These are phyloP conservation scores for Drosophila kuntzei DNA, from an alignment of 2,888 invertebrate species.

Conservation along the genomic window DNA sequence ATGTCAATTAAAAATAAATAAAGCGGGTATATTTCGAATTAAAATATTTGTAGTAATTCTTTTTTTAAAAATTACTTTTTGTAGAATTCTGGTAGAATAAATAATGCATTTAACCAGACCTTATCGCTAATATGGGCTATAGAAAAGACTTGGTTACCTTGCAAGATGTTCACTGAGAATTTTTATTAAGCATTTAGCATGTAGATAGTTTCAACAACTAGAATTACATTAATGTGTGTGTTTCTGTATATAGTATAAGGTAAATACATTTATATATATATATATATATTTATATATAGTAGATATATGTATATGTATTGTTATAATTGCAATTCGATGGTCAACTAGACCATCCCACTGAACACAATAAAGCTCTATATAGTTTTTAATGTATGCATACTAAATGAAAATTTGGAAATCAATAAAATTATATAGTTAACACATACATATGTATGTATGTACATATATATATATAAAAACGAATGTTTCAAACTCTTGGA, in stretches of 20 bases:
- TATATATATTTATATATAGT: constrained; percentile 16
- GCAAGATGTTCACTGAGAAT: constrained; percentile 28
- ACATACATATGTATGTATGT: too few relatives aligned
- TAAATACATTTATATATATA: constrained; percentile 16
- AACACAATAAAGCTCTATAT: constrained; percentile 77
- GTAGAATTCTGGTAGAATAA: background rate
- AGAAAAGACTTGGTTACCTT: constrained; percentile 7
- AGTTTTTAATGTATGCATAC: constrained; percentile 38
- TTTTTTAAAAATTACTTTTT: background rate
- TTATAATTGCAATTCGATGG: constrained; percentile 45
- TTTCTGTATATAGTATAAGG: constrained; percentile 17
- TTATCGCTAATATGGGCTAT: background rate
- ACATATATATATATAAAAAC: too few relatives aligned
- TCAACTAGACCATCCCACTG: constrained; percentile 29
- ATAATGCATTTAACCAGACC: background rate
- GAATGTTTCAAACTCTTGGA: constrained; percentile 4
- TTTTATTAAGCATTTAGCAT: constrained; percentile 50
- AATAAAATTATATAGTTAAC: constrained; percentile 7
- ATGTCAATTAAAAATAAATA: background rate
- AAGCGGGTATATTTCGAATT: background rate
- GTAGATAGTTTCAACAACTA: constrained; percentile 40
- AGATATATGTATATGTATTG: constrained; percentile 14
- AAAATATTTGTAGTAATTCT: background rate
- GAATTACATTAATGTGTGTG: constrained; percentile 32
- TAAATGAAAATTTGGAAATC: constrained; percentile 9